Conservation (phyloP, 2,797 vertebrate genomes). For the Falco novaeseelandiae region DNA sequence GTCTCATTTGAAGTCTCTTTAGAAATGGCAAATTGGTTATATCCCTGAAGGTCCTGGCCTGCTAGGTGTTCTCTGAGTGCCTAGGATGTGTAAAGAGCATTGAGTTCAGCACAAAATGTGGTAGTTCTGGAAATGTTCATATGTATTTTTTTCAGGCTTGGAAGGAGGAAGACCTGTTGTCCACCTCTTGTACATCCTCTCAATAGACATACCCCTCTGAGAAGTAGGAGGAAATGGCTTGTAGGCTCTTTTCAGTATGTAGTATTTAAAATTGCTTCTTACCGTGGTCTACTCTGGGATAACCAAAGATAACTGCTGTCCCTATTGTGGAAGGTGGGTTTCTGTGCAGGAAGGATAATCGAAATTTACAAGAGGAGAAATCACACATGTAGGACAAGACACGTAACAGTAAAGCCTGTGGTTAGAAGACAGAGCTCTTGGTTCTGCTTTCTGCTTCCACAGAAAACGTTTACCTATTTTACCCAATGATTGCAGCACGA, state of each 20-base stretch:
- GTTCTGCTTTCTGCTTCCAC: conserved; percentile 13
- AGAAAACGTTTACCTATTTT: not conserved
- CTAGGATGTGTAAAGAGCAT: fast-evolving
- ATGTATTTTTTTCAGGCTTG: not conserved
- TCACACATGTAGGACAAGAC: not conserved
- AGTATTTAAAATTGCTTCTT: not conserved
- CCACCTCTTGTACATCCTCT: not conserved
- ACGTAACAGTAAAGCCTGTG: not conserved
- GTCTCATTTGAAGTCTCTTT: not conserved
- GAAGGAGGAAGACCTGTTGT: not conserved
- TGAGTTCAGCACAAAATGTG: not conserved
- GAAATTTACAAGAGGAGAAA: not conserved
- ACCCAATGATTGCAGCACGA: fast-evolving
- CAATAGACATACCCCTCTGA: not conserved
- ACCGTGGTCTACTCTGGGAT: not conserved
- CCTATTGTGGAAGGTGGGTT: not conserved
- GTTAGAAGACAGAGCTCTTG: not conserved
- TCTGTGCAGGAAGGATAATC: not conserved
- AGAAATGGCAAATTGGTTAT: not conserved
- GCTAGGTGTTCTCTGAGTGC: not conserved
- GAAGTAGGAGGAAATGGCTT: not conserved
- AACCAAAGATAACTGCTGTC: not conserved
- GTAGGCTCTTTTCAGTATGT: not conserved
- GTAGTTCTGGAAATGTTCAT: not conserved
- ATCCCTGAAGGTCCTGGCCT: not conserved